These are phyloP conservation scores for Gymnosoma rotundatum DNA, from an alignment of 2,888 invertebrate genomes.

Conservation along the genomic window DNA sequence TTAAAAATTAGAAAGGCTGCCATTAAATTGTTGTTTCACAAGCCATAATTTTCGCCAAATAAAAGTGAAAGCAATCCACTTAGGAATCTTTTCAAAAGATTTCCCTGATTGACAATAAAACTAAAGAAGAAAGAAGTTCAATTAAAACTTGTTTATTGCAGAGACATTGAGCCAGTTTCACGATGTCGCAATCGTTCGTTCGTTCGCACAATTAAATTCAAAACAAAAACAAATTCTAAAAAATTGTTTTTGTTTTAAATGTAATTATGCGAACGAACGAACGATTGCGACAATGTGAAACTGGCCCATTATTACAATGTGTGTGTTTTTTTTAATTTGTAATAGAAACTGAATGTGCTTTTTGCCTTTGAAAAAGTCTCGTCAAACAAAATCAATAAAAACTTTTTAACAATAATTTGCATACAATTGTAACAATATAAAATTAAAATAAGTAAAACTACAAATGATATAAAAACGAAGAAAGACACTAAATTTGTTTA, in stretches of 20 bases:
- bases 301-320: too few relatives aligned
- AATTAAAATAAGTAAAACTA: conserved; percentile 46
- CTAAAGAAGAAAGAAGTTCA: background rate
- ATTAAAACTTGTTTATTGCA: background rate
- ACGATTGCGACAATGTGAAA: too few relatives aligned
- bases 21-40: too few relatives aligned
- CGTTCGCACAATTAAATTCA: too few relatives aligned
- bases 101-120: conserved; percentile 24
- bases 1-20: background rate
- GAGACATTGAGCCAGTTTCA: too few relatives aligned
- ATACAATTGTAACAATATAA: conserved; percentile 63
- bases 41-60: conserved; percentile 1
- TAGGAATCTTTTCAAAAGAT: conserved; percentile 34
- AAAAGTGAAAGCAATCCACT: conserved; percentile 61
- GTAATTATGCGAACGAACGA: too few relatives aligned
- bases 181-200: too few relatives aligned
- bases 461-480: background rate
- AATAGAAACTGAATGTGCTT: conserved; percentile 18
- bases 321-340: background rate
- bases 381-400: conserved; percentile 49
- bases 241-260: too few relatives aligned
- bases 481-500: conserved; percentile 12
- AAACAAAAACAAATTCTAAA: too few relatives aligned
- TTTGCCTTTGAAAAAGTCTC: conserved; percentile 1
- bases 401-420: conserved; percentile 54